These are phyloP conservation scores for Cerceris rybyensis DNA, from an alignment of 2,888 invertebrate genomes.

Conservation along the genomic window DNA sequence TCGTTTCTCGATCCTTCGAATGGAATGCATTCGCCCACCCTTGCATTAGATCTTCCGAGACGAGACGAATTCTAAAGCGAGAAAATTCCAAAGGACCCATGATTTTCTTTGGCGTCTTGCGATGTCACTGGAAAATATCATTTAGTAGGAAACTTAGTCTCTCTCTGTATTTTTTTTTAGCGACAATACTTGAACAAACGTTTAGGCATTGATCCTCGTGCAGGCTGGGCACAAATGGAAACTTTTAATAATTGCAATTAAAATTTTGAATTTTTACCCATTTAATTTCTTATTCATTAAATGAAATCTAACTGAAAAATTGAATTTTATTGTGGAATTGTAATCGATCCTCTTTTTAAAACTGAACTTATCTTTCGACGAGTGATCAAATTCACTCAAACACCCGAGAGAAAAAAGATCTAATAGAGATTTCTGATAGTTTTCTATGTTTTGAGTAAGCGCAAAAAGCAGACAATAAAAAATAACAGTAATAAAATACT, in stretches of 20 bases:
- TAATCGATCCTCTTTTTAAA: too few species aligned
- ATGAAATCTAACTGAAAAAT: not conserved
- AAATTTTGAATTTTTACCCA: not conserved
- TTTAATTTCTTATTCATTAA: not conserved
- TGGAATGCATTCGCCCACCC: constrained; percentile 34
- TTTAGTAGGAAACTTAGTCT: constrained; percentile 20
- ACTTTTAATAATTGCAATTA: too few species aligned
- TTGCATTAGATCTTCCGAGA: constrained; percentile 11
- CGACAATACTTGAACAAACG: constrained; percentile 10
- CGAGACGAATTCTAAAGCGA: not conserved
- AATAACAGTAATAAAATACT: too few species aligned
- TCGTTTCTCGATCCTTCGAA: not conserved
- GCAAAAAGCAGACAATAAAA: too few species aligned
- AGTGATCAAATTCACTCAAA: too few species aligned
- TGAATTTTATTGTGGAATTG: too few species aligned
- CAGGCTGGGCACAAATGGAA: constrained; percentile 36
- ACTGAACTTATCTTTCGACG: too few species aligned
- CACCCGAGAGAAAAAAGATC: too few species aligned
- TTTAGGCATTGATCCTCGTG: constrained; percentile 20
- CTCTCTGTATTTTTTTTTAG: constrained; percentile 7
- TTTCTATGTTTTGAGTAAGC: too few species aligned
- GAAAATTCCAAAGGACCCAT: constrained; percentile 17
- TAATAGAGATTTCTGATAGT: too few species aligned
- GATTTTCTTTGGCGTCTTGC: constrained; percentile 25
- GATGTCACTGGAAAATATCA: constrained; percentile 19